Conservation (phyloP, 2,888 invertebrate genomes). For the Scrobipalpa atriplicella region DNA sequence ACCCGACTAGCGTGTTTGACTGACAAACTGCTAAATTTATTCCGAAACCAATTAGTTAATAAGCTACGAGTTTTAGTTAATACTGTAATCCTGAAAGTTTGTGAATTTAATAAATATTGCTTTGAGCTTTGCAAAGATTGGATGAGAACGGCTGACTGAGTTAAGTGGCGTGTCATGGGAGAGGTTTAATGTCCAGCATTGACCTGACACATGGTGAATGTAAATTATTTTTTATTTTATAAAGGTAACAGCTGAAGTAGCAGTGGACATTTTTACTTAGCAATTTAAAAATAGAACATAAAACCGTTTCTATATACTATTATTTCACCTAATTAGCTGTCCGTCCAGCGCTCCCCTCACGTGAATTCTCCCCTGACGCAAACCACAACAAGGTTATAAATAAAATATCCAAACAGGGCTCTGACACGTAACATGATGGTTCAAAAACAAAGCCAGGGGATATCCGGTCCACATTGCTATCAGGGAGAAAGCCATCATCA, state of each 20-base stretch:
- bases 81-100: not conserved
- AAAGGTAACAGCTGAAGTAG: too few species aligned
- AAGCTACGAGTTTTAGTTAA: slow-evolving; percentile 6
- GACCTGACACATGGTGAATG: too few species aligned
- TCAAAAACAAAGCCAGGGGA: slow-evolving; percentile 59
- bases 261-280: not conserved
- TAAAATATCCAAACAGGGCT: slow-evolving; percentile 67
- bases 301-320: not conserved
- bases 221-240: too few species aligned
- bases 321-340: slow-evolving; percentile 49
- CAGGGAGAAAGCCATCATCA: slow-evolving; percentile 38
- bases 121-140: too few species aligned
- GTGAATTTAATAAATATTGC: not conserved
- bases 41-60: slow-evolving; percentile 32
- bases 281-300: not conserved
- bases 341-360: slow-evolving; percentile 53
- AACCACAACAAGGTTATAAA: slow-evolving; percentile 58
- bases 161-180: too few species aligned
- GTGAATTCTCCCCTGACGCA: slow-evolving; percentile 51
- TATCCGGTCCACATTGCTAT: slow-evolving; percentile 60
- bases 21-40: slow-evolving; percentile 38
- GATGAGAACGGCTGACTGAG: too few species aligned
- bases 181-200: too few species aligned
- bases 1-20: slow-evolving; percentile 66
- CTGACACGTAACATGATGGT: slow-evolving; percentile 67